Evolutionary conservation across 2,888 invertebrate species (phyloP).

Genomic region (Cacoxenus indagator): DNA sequence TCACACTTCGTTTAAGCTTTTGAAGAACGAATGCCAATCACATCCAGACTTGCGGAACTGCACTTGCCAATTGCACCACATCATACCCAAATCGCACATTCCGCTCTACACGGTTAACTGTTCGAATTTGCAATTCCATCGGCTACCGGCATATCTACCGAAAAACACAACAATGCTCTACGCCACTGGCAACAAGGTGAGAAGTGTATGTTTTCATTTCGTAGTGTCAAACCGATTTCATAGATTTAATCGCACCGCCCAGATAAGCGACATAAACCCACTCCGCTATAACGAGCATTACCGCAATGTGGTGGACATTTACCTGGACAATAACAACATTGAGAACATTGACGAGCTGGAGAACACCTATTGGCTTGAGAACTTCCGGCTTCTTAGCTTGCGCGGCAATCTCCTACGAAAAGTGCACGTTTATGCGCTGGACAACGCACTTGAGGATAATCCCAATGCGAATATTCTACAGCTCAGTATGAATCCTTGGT

Average conservation of each 20-base stretch:
- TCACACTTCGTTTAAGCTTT: constrained; percentile 42
- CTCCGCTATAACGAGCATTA: constrained; percentile 78
- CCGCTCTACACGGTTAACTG: constrained; percentile 70
- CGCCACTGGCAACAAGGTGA: constrained; percentile 66
- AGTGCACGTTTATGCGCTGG: constrained; percentile 86
- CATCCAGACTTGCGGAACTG: constrained; percentile 65
- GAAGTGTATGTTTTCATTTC: constrained; percentile 2
- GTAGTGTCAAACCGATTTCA: background rate
- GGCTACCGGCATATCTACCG: constrained; percentile 66
- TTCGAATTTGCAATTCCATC: constrained; percentile 60
- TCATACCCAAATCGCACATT: constrained; percentile 61
- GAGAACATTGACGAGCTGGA: constrained; percentile 79
- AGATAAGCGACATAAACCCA: constrained; percentile 81
- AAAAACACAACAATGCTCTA: constrained; percentile 67
- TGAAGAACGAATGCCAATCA: constrained; percentile 62
- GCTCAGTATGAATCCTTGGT: constrained; percentile 85
- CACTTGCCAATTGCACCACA: constrained; percentile 67
- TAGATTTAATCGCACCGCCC: background rate
- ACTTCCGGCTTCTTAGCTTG: constrained; percentile 84
- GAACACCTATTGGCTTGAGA: constrained; percentile 82
- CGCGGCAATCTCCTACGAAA: constrained; percentile 80
- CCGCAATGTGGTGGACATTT: constrained; percentile 79
- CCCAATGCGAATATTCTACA: constrained; percentile 78
- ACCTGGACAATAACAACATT: constrained; percentile 83
- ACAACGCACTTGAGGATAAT: constrained; percentile 83